Conservation (phyloP, 2,113 vertebrate species). For the Labeo catla region DNA sequence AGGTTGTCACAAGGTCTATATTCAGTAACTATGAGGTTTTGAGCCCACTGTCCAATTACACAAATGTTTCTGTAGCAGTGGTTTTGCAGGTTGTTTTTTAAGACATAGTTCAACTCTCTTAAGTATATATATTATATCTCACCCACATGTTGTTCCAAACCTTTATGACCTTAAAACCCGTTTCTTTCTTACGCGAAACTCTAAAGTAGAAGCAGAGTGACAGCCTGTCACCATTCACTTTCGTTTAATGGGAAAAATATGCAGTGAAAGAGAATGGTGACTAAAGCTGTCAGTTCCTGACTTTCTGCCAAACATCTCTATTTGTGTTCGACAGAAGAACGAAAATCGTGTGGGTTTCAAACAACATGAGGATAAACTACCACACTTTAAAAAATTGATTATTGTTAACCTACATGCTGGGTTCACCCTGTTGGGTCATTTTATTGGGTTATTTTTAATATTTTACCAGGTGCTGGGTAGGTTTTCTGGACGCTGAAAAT, state of each 20-base stretch:
- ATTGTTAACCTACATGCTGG: too few relatives aligned
- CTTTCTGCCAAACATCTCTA: not conserved
- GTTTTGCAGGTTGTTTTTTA: not conserved
- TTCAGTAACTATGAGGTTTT: not conserved
- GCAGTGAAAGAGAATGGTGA: not conserved
- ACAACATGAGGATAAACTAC: not conserved
- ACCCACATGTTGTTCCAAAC: not conserved
- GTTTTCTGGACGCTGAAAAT: too few relatives aligned
- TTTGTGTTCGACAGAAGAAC: constrained; percentile 5
- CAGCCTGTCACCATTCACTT: constrained; percentile 28
- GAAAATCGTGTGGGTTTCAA: not conserved
- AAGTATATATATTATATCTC: not conserved
- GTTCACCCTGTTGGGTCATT: too few relatives aligned
- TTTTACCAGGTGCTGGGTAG: too few relatives aligned
- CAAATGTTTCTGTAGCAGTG: not conserved
- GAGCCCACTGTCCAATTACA: not conserved
- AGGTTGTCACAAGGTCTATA: not conserved
- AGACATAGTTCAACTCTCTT: not conserved
- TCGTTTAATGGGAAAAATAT: not conserved
- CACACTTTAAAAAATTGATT: too few relatives aligned
- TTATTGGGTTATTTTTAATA: too few relatives aligned
- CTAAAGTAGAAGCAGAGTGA: not conserved
- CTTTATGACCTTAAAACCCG: not conserved
- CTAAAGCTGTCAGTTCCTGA: not conserved
- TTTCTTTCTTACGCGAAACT: not conserved